Evolutionary conservation across 2,888 invertebrate genomes (phyloP).

Genomic region (Chloromyia formosa): DNA sequence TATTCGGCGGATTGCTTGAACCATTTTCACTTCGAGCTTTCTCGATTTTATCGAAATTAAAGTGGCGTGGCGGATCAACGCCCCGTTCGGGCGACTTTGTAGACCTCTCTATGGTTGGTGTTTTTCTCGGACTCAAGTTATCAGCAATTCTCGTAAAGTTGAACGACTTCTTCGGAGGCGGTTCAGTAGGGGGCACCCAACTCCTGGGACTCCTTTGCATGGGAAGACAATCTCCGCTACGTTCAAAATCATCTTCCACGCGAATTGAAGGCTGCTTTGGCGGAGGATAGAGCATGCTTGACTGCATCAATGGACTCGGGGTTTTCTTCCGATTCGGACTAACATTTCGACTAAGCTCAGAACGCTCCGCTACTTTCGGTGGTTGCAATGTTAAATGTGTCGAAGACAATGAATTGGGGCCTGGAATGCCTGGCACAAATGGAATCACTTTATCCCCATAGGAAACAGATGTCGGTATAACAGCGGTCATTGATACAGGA

Average conservation of each 20-base stretch:
- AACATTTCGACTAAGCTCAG: slow-evolving; percentile 51
- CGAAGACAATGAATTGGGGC: slow-evolving; percentile 72
- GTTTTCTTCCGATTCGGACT: slow-evolving; percentile 59
- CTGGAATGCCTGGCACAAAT: slow-evolving; percentile 88
- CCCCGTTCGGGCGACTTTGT: slow-evolving; percentile 48
- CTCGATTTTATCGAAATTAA: slow-evolving; percentile 56
- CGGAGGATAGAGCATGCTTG: slow-evolving; percentile 19
- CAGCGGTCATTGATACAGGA: slow-evolving; percentile 64
- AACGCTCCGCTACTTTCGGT: slow-evolving; percentile 46
- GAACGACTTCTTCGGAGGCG: slow-evolving; percentile 57
- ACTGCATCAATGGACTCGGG: slow-evolving; percentile 56
- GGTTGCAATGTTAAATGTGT: slow-evolving; percentile 54
- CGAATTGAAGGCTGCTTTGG: slow-evolving; percentile 42
- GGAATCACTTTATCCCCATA: slow-evolving; percentile 81
- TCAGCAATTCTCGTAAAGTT: slow-evolving; percentile 63
- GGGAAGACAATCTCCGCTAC: slow-evolving; percentile 5
- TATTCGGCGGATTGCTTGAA: neutral
- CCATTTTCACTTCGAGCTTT: slow-evolving; percentile 55
- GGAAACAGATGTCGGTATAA: slow-evolving; percentile 64
- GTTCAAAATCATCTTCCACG: slow-evolving; percentile 38
- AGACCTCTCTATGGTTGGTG: slow-evolving; percentile 23
- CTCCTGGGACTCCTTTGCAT: slow-evolving; percentile 42
- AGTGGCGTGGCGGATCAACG: slow-evolving; percentile 54
- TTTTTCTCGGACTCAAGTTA: slow-evolving; percentile 59
- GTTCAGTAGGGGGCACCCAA: slow-evolving; percentile 42